A percentile compares a stretch with the other conserved stretches of the same genome.
Conservation (phyloP, 2,113 vertebrate genomes). For the Poicephalus meyeri region DNA sequence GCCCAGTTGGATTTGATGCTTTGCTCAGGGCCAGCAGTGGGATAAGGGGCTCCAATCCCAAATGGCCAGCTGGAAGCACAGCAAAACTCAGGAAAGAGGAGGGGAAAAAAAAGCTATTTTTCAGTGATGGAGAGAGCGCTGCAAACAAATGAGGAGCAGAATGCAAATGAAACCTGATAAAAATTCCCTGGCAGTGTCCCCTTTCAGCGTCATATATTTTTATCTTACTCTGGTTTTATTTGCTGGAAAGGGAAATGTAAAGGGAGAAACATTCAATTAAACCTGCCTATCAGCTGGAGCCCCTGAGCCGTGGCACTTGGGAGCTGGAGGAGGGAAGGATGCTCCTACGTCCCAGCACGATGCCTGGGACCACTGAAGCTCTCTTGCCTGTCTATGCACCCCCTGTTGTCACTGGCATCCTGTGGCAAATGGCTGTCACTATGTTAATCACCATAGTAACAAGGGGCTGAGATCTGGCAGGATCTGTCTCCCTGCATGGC, state of each 20-base stretch:
- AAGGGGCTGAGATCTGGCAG: background rate
- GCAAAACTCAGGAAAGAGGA: background rate
- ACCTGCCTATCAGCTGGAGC: background rate
- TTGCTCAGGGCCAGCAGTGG: background rate
- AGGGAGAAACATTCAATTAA: conserved; percentile 56
- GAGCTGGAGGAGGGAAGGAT: background rate
- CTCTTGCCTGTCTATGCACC: background rate
- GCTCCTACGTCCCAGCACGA: background rate
- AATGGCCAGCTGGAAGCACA: background rate
- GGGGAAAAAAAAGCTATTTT: background rate
- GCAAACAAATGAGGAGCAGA: background rate
- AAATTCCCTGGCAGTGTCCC: conserved; percentile 37
- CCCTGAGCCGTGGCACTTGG: accelerated
- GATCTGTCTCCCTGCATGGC: background rate
- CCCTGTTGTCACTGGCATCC: background rate
- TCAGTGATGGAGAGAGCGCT: background rate
- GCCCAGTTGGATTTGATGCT: accelerated
- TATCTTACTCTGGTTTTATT: conserved; percentile 43
- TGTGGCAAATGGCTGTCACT: background rate
- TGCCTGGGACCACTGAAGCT: background rate
- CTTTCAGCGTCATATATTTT: conserved; percentile 63
- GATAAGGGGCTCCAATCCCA: background rate
- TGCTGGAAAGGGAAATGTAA: conserved; percentile 40
- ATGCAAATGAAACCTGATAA: conserved; percentile 24
- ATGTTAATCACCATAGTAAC: conserved; percentile 12